Conservation (phyloP, 2,113 vertebrate species). For the Opisthocomus hoazin region DNA sequence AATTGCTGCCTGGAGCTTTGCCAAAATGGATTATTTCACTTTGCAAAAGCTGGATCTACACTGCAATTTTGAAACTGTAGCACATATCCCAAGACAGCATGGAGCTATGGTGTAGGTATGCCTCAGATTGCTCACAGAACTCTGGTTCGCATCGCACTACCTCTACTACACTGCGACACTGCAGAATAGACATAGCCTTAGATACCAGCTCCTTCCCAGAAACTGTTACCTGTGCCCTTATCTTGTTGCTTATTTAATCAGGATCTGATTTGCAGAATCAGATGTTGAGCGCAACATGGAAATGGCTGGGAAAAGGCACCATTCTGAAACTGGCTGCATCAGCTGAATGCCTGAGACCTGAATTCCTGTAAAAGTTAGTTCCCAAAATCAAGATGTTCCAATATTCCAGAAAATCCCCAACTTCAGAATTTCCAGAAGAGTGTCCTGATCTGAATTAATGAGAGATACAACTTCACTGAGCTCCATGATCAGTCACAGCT, state of each 20-base stretch:
- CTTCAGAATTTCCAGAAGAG: neutral
- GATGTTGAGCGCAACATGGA: neutral
- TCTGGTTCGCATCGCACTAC: neutral
- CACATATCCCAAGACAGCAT: neutral
- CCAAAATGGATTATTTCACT: slow-evolving; percentile 31
- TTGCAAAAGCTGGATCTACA: neutral
- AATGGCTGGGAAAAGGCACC: neutral
- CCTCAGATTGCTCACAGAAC: neutral
- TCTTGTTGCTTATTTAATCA: neutral
- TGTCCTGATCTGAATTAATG: neutral
- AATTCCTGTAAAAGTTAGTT: neutral
- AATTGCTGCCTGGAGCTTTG: slow-evolving; percentile 37
- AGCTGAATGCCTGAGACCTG: neutral
- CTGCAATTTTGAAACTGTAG: neutral
- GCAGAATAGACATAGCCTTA: neutral
- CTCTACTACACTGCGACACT: neutral
- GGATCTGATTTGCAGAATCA: neutral
- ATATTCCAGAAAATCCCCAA: neutral
- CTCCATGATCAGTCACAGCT: neutral
- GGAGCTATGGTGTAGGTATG: neutral
- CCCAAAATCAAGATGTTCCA: neutral
- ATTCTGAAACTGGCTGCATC: neutral
- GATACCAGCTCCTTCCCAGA: neutral
- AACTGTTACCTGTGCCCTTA: neutral
- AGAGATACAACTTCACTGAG: neutral